Percentiles rank a stretch among this genome's conserved stretches.
phyloP scores from a whole-genome alignment of 2,888 invertebrate genomes.

The Agrilus cyanescens region DNA sequence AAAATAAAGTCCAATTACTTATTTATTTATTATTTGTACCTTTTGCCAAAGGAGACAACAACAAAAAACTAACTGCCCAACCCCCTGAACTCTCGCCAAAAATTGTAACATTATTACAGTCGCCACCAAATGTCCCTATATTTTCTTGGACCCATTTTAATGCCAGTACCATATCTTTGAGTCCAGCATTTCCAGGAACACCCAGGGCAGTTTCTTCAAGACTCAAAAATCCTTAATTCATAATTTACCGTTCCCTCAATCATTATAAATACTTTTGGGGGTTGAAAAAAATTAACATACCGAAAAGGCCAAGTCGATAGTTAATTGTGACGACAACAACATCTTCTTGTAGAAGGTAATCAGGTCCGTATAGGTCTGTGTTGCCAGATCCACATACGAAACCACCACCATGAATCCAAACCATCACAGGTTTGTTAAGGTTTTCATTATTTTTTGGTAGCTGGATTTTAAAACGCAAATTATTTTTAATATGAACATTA shows the following conservation, averaged over 20 bases:
- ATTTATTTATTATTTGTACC: slow-evolving; percentile 8
- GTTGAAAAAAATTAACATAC: slow-evolving; percentile 15
- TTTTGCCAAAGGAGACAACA: slow-evolving; percentile 32
- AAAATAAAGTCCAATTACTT: no score
- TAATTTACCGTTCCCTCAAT: not conserved
- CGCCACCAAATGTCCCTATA: slow-evolving; percentile 2
- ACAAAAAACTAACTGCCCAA: slow-evolving; percentile 34
- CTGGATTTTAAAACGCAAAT: no score
- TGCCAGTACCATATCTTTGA: slow-evolving; percentile 37
- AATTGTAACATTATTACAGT: slow-evolving; percentile 25
- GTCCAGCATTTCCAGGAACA: slow-evolving; percentile 36
- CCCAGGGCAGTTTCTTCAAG: slow-evolving; percentile 31
- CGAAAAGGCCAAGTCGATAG: slow-evolving; percentile 31
- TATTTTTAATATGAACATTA: no score
- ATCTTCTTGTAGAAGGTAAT: slow-evolving; percentile 30
- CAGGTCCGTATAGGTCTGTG: slow-evolving; percentile 26
- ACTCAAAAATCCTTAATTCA: slow-evolving; percentile 31
- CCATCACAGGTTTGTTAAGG: slow-evolving; percentile 26
- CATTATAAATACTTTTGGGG: not conserved
- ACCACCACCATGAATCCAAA: slow-evolving; percentile 35
- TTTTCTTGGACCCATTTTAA: slow-evolving; percentile 36
- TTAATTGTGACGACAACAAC: slow-evolving; percentile 31
- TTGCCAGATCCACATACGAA: slow-evolving; percentile 29
- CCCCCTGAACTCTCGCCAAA: slow-evolving; percentile 39
- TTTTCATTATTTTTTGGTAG: no score